Base-by-base conservation (phyloP, 2,888 invertebrate genomes). In the Chloromyia formosa region DNA sequence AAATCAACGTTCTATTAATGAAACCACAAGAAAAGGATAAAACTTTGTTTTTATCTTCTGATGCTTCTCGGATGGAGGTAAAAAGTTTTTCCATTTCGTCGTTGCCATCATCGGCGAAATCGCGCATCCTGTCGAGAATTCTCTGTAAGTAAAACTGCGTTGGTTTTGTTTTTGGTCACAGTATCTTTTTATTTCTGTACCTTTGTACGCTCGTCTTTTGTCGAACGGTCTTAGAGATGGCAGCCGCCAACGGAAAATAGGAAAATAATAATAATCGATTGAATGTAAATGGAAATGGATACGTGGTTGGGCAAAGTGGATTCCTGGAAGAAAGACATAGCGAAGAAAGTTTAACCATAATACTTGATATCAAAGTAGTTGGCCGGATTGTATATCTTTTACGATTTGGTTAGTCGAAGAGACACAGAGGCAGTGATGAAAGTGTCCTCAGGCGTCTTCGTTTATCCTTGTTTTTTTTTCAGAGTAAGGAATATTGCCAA, bases 31-130 rank as follows among this genome's bases (percentile, higher is more conserved):
- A 60, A 23, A 35, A 35, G 27, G 27, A 53, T 7, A 22, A 69
- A 71, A 69, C 40, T 71, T 71, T 71, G 58, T 73, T 74, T 64
- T 56, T 66, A 71, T 71, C 72, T 75, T 45, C 69, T 71, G 69
- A 71, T 73, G 62, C 27, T 7, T 35, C 27, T 35, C 27, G 27
- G 7, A 35, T 35, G 27, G 27, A 35, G 27, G 7, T 35, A 62
- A 68, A 72, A 74, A 75, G 71, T 74, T 74, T 73, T 74, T 42
- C 74, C 74, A 75, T 74, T 75, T 64, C 60, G 45, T 23, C 62
- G 35, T 66, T 49, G 20, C 75, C 56, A 10, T 66, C 66, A 66
- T 16, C 62, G 42, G 18, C 49, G 16, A 64, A 71, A 71, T 71
- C 71, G 71, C 53, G 40, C 49, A 45, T 4, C 27, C 27, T 7